phyloP scores from a whole-genome alignment of 2,113 vertebrate species.

The Pampusana beccarii region DNA sequence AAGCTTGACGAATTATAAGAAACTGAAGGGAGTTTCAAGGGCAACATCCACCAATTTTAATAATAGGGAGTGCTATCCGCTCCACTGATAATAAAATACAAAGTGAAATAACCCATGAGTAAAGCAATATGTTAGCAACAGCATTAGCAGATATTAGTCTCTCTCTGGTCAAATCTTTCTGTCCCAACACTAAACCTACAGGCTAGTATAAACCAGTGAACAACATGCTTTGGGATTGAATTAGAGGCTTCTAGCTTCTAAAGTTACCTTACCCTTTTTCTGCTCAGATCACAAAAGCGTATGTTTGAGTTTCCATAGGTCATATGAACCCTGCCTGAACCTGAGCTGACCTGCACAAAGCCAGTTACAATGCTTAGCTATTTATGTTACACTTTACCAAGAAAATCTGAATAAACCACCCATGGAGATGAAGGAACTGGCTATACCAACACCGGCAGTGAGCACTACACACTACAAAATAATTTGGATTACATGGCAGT shows the following conservation, averaged over 20 bases:
- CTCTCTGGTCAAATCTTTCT: neutral
- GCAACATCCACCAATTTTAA: neutral
- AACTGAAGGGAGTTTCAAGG: constrained; percentile 19
- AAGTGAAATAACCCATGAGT: constrained; percentile 27
- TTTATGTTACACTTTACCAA: neutral
- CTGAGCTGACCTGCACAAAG: neutral
- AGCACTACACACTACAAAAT: neutral
- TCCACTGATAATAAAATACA: constrained; percentile 18
- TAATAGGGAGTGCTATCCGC: neutral
- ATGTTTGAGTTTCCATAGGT: neutral
- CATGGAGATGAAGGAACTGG: neutral
- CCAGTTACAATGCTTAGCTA: neutral
- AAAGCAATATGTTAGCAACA: constrained; percentile 1
- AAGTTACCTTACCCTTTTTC: constrained; percentile 3
- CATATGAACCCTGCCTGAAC: neutral
- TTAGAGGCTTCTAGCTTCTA: constrained; percentile 17
- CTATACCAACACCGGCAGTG: neutral
- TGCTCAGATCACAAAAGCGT: neutral
- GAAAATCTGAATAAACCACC: neutral
- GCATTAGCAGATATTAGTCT: neutral
- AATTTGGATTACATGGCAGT: neutral
- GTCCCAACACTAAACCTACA: neutral
- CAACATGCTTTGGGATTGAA: constrained; percentile 8
- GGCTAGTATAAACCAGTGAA: neutral
- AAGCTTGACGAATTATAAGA: neutral